phyloP scores from a whole-genome alignment of 2,888 invertebrate species.

The Thumatha senex region DNA sequence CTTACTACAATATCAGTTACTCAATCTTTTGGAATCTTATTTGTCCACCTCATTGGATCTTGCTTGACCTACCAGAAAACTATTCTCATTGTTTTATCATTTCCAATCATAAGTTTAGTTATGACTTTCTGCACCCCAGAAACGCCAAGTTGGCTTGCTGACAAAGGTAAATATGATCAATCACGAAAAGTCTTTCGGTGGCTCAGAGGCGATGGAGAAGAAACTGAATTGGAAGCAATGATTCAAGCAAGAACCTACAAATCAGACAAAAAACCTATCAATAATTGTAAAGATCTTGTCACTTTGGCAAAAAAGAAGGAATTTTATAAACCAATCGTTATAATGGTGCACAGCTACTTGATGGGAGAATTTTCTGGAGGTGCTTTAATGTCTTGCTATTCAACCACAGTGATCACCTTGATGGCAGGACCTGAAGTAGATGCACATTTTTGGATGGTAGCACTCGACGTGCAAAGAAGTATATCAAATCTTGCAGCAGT shows the following conservation, averaged over 20 bases:
- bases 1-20: slow-evolving; percentile 83
- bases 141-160: slow-evolving; percentile 86
- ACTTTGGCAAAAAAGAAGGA: slow-evolving; percentile 55
- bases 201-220: slow-evolving; percentile 78
- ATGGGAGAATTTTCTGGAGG: slow-evolving; percentile 85
- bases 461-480: slow-evolving; percentile 83
- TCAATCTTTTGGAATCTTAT: slow-evolving; percentile 83
- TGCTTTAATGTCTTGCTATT: slow-evolving; percentile 85
- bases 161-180: slow-evolving; percentile 76
- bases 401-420: slow-evolving; percentile 81
- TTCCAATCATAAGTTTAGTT: slow-evolving; percentile 70
- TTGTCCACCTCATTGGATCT: slow-evolving; percentile 85
- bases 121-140: slow-evolving; percentile 78
- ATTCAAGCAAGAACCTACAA: slow-evolving; percentile 49
- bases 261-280: slow-evolving; percentile 18
- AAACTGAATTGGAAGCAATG: slow-evolving; percentile 65
- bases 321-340: slow-evolving; percentile 81
- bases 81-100: slow-evolving; percentile 69
- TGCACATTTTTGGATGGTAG: slow-evolving; percentile 84
- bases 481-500: slow-evolving; percentile 81
- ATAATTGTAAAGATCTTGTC: slow-evolving; percentile 21
- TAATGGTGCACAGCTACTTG: slow-evolving; percentile 82
- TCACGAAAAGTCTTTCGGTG: slow-evolving; percentile 81
- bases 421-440: slow-evolving; percentile 80
- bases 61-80: slow-evolving; percentile 81